A percentile compares a stretch with the other conserved stretches of the same genome.
Conservation (phyloP, 1,140 invertebrate genomes). For the Drosophila ananassae region DNA sequence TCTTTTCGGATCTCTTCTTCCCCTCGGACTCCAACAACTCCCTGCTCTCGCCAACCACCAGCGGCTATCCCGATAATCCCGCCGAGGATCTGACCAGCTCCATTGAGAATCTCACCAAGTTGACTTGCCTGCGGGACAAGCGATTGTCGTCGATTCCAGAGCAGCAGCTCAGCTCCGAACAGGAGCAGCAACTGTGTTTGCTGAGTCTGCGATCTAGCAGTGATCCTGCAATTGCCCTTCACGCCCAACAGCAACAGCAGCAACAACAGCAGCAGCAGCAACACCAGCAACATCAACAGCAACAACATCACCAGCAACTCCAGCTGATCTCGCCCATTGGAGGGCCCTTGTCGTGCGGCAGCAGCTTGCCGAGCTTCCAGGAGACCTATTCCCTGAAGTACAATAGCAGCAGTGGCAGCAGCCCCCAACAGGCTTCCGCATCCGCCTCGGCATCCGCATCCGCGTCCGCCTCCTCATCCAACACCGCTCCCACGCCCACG, state of each 20-base stretch:
- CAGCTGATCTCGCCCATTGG: conserved; percentile 73
- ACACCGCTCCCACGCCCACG: conserved; percentile 58
- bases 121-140: conserved; percentile 80
- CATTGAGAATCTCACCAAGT: conserved; percentile 80
- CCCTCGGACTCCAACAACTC: conserved; percentile 80
- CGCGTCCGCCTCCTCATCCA: conserved; percentile 39
- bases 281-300: conserved; percentile 31
- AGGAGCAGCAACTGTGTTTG: conserved; percentile 71
- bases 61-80: conserved; percentile 59
- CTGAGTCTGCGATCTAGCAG: conserved; percentile 78
- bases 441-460: conserved; percentile 17
- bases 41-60: conserved; percentile 67
- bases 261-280: conserved; percentile 54
- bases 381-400: conserved; percentile 92
- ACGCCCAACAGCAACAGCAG: conserved; percentile 68
- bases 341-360: conserved; percentile 84
- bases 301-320: conserved; percentile 54
- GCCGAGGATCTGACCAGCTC: conserved; percentile 75
- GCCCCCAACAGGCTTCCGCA: conserved; percentile 54
- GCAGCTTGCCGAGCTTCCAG: conserved; percentile 92
- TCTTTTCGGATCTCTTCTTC: conserved; percentile 81
- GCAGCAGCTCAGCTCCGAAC: conserved; percentile 73
- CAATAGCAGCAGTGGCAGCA: conserved; percentile 61
- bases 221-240: conserved; percentile 78
- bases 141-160: conserved; percentile 84